Percentiles rank a stretch among this genome's conserved stretches.
These are phyloP conservation scores for Nymphalis io DNA, from an alignment of 1,140 invertebrate species.

Conservation along the genomic window DNA sequence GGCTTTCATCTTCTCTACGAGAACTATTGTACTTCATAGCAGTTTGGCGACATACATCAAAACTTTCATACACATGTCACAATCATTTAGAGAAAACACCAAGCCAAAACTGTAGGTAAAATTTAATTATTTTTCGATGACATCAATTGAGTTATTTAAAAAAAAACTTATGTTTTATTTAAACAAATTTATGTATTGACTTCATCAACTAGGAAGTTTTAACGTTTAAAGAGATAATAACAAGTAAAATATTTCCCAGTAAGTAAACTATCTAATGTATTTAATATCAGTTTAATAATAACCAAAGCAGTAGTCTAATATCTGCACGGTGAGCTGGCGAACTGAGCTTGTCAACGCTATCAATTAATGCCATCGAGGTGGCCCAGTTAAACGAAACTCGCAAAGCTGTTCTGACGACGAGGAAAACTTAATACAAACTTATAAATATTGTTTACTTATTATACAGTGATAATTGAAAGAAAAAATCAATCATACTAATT, in stretches of 20 bases:
- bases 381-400: conserved; percentile 59
- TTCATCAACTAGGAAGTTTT: conserved; percentile 13
- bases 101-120: conserved; percentile 34
- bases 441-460: conserved; percentile 15
- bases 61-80: conserved; percentile 52
- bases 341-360: conserved; percentile 59
- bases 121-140: no score
- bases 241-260: conserved; percentile 9
- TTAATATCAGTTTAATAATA: conserved; percentile 25
- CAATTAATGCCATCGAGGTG: conserved; percentile 65
- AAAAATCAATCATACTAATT: neutral
- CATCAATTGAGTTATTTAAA: no score
- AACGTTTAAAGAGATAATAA: conserved; percentile 11
- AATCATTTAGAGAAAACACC: conserved; percentile 57
- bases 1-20: conserved; percentile 48
- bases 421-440: conserved; percentile 31
- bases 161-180: neutral
- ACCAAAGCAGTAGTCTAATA: conserved; percentile 23
- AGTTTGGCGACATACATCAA: conserved; percentile 41
- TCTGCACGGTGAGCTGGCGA: conserved; percentile 37
- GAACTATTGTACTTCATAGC: conserved; percentile 41
- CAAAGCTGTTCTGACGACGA: conserved; percentile 34
- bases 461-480: neutral
- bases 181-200: neutral
- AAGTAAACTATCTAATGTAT: conserved; percentile 15